Evolutionary conservation across 1,140 invertebrate species (phyloP), one percentile per base, ranked within the genome.

Genomic region (Drosophila bocki): DNA sequence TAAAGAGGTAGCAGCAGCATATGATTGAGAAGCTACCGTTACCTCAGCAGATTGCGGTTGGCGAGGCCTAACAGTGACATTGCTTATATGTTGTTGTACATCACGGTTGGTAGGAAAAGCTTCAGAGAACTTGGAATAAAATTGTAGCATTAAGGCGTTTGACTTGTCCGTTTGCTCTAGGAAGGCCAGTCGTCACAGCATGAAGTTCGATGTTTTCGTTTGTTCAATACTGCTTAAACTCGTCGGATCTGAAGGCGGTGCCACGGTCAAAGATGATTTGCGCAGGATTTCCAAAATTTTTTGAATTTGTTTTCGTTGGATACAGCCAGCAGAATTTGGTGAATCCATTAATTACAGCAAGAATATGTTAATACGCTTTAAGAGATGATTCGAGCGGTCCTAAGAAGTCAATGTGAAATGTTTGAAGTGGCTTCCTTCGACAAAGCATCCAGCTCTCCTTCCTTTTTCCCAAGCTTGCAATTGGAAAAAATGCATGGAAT

Each of bases 131-230:
- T 19, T 19, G 19, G 19, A 19, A 19, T 8, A 58, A 9, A 13
- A 42, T 64, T n/a, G 35, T 56, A 7, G 50, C 29, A 22, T 63
- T 54, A 1, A 54, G 47, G 7, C 35, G 29, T 17, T 67, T 32
- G 0, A 59, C 15, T 59, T 67, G 54, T 0, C 54, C 54, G 22
- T 65, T 59, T 17, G 51, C 11, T 35, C 51, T 53, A 1, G 17
- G 17, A 35, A 35, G 6, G n/a, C 29, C 51, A 35, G 29, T 53
- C 12, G 29, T 33, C 0, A 33, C 50, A 12, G n/a, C 29, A 1
- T 35, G 50, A 12, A 53, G 29, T 17, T 32, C 50, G 11, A 53
- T 53, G 9, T 11, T 13, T 13, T 35, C 51, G 7, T 7, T 13
- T 0, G 12, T 13, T 2, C 17, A 54, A 19, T 54, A 54, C 12